phyloP scores from a whole-genome alignment of 2,797 vertebrate species.

The Sebastiscus albofasciatus region DNA sequence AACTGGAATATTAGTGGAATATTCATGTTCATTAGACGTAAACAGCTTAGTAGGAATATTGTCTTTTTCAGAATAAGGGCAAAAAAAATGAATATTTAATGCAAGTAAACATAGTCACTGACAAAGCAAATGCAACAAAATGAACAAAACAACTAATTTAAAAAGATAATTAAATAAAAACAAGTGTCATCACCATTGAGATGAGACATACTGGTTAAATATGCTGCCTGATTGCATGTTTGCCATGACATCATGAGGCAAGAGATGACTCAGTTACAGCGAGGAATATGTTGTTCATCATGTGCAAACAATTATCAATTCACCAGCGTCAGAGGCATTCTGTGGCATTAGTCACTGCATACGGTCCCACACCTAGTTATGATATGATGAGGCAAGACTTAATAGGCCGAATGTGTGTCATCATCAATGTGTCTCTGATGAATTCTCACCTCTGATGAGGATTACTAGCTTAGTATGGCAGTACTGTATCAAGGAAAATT shows the following conservation, averaged over 20 bases:
- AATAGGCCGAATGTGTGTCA: slow-evolving; percentile 65
- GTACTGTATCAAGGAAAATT: background rate
- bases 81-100: too few species aligned
- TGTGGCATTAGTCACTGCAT: slow-evolving; percentile 73
- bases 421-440: slow-evolving; percentile 48
- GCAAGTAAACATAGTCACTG: background rate
- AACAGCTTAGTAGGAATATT: too few species aligned
- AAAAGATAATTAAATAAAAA: background rate
- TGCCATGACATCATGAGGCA: slow-evolving; percentile 68
- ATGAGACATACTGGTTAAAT: slow-evolving; percentile 55
- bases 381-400: slow-evolving; percentile 56
- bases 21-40: accelerated
- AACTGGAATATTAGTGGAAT: too few species aligned
- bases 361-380: slow-evolving; percentile 69
- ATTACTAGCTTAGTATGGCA: background rate
- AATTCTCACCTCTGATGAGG: slow-evolving; percentile 44
- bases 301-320: slow-evolving; percentile 75
- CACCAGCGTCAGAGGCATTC: slow-evolving; percentile 69
- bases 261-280: slow-evolving; percentile 67
- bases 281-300: slow-evolving; percentile 72
- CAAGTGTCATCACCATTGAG: slow-evolving; percentile 37
- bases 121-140: background rate
- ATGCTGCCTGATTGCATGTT: slow-evolving; percentile 45
- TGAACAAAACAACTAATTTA: background rate
- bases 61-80: too few species aligned